Conservation (phyloP, 64 coral and sea anemone species). For the Dendronephthya gigantea region DNA sequence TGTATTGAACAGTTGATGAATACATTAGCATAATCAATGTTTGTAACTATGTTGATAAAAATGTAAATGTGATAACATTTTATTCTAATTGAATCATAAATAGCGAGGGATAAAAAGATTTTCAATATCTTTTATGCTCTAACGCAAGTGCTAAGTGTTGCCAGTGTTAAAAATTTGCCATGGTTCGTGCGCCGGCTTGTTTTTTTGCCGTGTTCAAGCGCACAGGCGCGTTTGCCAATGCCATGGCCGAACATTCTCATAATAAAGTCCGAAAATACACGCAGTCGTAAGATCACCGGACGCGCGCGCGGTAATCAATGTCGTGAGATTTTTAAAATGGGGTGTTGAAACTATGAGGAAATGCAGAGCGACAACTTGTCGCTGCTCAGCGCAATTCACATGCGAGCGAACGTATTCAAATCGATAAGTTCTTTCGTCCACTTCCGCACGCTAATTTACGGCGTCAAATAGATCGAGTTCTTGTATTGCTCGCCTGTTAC, state of each 20-base stretch:
- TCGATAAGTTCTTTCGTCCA: not conserved
- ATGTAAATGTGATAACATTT: too few relatives aligned
- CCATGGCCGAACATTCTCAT: not conserved
- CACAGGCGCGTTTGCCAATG: too few relatives aligned
- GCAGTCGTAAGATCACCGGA: not conserved
- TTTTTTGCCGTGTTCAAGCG: too few relatives aligned
- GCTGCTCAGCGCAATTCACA: not conserved
- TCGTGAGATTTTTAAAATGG: not conserved
- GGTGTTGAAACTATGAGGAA: not conserved
- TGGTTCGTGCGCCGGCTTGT: too few relatives aligned
- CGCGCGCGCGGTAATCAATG: not conserved
- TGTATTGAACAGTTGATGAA: too few relatives aligned
- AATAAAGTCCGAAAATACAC: not conserved
- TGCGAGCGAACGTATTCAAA: not conserved
- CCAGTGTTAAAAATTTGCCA: too few relatives aligned
- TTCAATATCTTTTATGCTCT: too few relatives aligned
- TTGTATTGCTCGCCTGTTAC: not conserved
- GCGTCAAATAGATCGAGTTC: not conserved
- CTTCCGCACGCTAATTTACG: not conserved
- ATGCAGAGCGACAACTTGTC: not conserved
- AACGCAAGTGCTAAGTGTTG: too few relatives aligned
- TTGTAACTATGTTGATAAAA: too few relatives aligned
- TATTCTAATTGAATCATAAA: too few relatives aligned
- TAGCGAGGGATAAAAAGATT: too few relatives aligned
- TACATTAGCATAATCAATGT: too few relatives aligned